phyloP scores from a whole-genome alignment of 2,888 invertebrate genomes.

The Sylvicola fuscatus region DNA sequence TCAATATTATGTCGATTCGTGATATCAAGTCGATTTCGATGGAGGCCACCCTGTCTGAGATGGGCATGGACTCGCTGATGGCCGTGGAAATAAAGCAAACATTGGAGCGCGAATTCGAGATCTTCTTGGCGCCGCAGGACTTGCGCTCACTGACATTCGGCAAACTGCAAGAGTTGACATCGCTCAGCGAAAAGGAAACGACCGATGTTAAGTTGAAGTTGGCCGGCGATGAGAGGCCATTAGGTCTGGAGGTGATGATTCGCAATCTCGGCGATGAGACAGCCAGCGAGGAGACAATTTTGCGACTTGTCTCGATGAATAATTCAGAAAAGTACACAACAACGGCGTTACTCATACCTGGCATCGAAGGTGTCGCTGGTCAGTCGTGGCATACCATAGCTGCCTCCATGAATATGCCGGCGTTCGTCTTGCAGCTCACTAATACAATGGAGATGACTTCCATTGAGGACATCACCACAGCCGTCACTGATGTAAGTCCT shows the following conservation, averaged over 20 bases:
- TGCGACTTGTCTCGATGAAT: conserved; percentile 28
- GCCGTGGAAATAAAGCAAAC: conserved; percentile 91
- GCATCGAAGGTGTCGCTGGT: conserved; percentile 42
- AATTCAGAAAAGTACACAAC: conserved; percentile 10
- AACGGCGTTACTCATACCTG: conserved; percentile 36
- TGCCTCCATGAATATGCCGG: conserved; percentile 11
- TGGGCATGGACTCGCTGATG: conserved; percentile 96
- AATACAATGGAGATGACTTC: conserved; percentile 13
- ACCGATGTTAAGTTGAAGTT: conserved; percentile 17
- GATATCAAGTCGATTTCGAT: conserved; percentile 48
- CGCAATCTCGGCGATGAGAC: conserved; percentile 40
- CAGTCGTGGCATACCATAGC: conserved; percentile 21
- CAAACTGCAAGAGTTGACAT: conserved; percentile 18
- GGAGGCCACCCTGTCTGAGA: conserved; percentile 59
- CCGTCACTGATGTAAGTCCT: conserved; percentile 15
- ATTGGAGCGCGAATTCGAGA: conserved; percentile 71
- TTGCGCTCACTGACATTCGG: conserved; percentile 58
- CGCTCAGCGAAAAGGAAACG: conserved; percentile 3
- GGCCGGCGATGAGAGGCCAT: conserved; percentile 14
- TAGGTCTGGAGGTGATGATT: conserved; percentile 34
- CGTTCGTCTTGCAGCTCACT: conserved; percentile 17
- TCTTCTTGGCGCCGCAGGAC: conserved; percentile 69
- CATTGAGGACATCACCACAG: conserved; percentile 14
- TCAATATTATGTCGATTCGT: conserved; percentile 43
- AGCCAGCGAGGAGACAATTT: conserved; percentile 28